Evolutionary conservation across 1,140 invertebrate genomes (phyloP).

Genomic region (Neoseiulus cucumeris): DNA sequence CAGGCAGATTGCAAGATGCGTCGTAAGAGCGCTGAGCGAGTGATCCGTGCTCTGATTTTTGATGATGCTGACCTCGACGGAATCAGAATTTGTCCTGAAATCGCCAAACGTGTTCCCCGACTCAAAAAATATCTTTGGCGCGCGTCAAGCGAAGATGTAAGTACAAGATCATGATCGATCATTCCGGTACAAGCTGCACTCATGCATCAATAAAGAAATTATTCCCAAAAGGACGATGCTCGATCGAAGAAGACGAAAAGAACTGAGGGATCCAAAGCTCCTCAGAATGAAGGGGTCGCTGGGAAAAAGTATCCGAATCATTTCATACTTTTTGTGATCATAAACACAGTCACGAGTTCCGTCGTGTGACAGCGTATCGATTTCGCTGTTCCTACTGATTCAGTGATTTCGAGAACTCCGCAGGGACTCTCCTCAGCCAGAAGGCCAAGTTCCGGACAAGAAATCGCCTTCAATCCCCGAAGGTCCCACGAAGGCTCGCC

Average conservation of each 20-base stretch:
- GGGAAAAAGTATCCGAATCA: too few species aligned
- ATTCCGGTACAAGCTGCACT: neutral
- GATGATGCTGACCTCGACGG: neutral
- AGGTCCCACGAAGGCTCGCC: too few species aligned
- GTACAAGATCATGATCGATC: neutral
- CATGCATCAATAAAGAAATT: neutral
- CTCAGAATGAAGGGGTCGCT: neutral
- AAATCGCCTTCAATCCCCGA: too few species aligned
- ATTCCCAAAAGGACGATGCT: neutral
- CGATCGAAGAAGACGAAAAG: neutral
- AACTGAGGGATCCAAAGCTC: neutral
- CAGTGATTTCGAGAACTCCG: too few species aligned
- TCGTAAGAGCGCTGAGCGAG: neutral
- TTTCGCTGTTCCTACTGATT: too few species aligned
- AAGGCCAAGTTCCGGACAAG: too few species aligned
- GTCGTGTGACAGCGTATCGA: too few species aligned
- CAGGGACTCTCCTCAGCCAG: too few species aligned
- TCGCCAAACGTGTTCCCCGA: neutral
- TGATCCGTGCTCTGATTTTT: neutral
- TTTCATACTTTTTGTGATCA: too few species aligned
- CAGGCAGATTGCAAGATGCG: neutral
- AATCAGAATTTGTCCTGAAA: neutral
- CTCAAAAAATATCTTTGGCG: neutral
- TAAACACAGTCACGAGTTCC: too few species aligned
- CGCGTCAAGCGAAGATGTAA: neutral